These are phyloP conservation scores for Tiliacea citrago DNA, from an alignment of 2,888 invertebrate species.

Conservation along the genomic window DNA sequence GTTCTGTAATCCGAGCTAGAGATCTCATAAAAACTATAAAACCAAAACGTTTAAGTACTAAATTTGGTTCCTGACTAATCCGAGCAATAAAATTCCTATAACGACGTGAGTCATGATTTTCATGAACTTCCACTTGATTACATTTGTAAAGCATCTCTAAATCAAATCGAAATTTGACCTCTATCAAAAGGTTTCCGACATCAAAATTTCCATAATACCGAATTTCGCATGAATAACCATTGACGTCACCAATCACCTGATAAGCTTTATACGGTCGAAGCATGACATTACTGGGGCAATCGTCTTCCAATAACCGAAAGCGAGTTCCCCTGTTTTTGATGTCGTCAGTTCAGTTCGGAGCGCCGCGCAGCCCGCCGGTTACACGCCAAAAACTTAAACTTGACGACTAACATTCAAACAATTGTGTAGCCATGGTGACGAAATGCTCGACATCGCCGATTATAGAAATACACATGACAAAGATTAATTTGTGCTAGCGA, in stretches of 20 bases:
- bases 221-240: constrained; percentile 73
- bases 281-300: constrained; percentile 80
- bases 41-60: constrained; percentile 14
- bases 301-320: constrained; percentile 82
- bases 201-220: constrained; percentile 69
- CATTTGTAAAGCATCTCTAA: constrained; percentile 61
- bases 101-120: constrained; percentile 45
- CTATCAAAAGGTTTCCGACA: constrained; percentile 68
- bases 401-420: constrained; percentile 71
- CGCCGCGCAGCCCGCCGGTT: constrained; percentile 81
- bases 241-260: constrained; percentile 87
- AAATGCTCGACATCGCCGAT: constrained; percentile 69
- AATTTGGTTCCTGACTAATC: constrained; percentile 26
- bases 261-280: constrained; percentile 80
- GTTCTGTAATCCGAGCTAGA: neutral
- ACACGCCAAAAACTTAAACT: constrained; percentile 68
- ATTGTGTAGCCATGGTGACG: constrained; percentile 85
- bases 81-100: constrained; percentile 48
- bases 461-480: constrained; percentile 73
- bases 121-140: constrained; percentile 61
- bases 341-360: constrained; percentile 83
- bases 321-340: constrained; percentile 78
- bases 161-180: constrained; percentile 67
- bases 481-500: constrained; percentile 71
- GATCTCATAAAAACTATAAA: constrained; percentile 35